Base-by-base conservation (phyloP, 2,797 vertebrate genomes). In the Melanogrammus aeglefinus region DNA sequence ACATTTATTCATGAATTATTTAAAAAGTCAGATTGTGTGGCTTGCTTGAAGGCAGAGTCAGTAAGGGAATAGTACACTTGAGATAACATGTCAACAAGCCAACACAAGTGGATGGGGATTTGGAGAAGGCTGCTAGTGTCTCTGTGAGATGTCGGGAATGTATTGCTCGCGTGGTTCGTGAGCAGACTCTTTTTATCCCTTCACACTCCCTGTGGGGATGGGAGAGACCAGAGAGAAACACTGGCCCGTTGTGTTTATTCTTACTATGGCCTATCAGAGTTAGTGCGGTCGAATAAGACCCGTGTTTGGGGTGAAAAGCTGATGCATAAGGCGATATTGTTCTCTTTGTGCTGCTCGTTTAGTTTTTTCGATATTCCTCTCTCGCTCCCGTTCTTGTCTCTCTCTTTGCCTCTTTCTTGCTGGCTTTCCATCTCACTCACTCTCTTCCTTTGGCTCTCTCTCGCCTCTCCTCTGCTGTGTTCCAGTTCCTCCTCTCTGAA, bases 181-280 rank as follows among this genome's bases (percentile, higher is more conserved):
- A 75, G 47, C 82, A 81, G 78, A 72, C 18, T 76, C n/a, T 75
- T 51, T 80, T 83, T 80, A 85, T 85, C 73, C 13, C 66, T 74
- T 77, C 41, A 83, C 87, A 77, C 77, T 78, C 79, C 80, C 73
- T 41, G 18, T 27, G 38, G 39, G 39, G 81, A 63, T n/a, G 29
- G n/a, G 1, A 66, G 73, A 72, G 80, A 86, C 88, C 88, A 86
- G 79, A 84, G 38, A 24, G 7, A 69, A 24, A 66, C 57, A 69
- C 63, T 69, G 63, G n/a, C 63, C 3, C 16, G 0, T 18, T 85
- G 79, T 88, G 85, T 91, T 91, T 90, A 88, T 83, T 35, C 29
- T n/a, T 80, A 75, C 63, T 27, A 69, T 80, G 76, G 70, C 39
- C 24, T 13, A 13, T 41, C 76, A 75, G 3, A 29, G 63, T 44